phyloP scores from a whole-genome alignment of 2,797 vertebrate species.

The Acomys russatus region DNA sequence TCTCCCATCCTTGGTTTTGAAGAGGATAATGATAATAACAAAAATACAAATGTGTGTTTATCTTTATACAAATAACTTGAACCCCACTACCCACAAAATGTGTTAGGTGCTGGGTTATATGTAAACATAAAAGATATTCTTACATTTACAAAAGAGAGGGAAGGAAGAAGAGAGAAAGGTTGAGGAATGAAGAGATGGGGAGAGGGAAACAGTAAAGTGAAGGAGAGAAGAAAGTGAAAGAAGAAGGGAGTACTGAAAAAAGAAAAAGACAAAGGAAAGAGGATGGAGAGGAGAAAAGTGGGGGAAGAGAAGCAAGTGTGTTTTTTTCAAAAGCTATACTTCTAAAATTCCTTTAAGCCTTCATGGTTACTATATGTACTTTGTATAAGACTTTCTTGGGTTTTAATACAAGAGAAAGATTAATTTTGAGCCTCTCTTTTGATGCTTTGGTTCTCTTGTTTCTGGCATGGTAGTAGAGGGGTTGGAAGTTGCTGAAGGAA shows the following conservation, averaged over 20 bases:
- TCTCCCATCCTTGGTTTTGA: conserved; percentile 57
- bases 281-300: too few relatives aligned
- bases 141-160: not conserved
- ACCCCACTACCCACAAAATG: not conserved
- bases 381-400: not conserved
- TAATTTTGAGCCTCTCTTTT: conserved; percentile 10
- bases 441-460: not conserved
- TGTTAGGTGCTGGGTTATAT: conserved; percentile 39
- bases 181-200: not conserved
- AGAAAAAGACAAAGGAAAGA: not conserved
- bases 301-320: not conserved
- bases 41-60: not conserved
- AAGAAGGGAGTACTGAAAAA: not conserved
- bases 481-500: conserved; percentile 32
- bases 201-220: not conserved
- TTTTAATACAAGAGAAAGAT: conserved; percentile 27
- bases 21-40: not conserved
- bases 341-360: conserved; percentile 62
- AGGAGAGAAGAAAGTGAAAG: not conserved
- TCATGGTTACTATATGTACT: conserved; percentile 27
- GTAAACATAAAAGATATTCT: conserved; percentile 4
- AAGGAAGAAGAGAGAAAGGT: not conserved
- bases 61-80: not conserved
- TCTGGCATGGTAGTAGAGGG: not conserved
- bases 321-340: conserved; percentile 28